Conservation (phyloP, 2,888 invertebrate genomes). For the Uloborus plumipes region DNA sequence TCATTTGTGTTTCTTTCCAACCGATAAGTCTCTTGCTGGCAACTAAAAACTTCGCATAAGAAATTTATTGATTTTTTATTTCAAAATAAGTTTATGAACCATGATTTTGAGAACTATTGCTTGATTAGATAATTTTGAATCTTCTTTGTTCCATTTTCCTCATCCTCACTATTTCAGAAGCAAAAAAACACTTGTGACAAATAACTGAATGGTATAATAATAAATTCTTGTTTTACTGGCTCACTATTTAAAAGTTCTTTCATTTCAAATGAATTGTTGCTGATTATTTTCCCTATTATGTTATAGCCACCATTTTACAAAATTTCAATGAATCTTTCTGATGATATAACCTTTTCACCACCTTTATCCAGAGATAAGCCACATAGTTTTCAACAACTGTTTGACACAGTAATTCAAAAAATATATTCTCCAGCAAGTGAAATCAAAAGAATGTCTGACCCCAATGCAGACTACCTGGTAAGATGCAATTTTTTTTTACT, state of each 20-base stretch:
- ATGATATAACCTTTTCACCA: conserved; percentile 33
- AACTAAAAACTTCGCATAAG: too few relatives aligned
- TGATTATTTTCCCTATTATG: not conserved
- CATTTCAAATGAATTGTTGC: not conserved
- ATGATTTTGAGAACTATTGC: too few relatives aligned
- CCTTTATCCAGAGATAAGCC: conserved; percentile 14
- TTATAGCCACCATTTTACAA: conserved; percentile 44
- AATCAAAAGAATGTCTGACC: conserved; percentile 10
- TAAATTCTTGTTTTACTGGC: not conserved
- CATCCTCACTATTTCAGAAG: too few relatives aligned
- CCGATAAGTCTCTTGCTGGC: too few relatives aligned
- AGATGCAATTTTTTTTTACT: conserved; percentile 12
- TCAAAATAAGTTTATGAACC: too few relatives aligned
- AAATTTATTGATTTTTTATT: too few relatives aligned
- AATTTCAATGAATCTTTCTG: conserved; percentile 26
- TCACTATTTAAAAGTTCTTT: not conserved
- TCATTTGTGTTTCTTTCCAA: too few relatives aligned
- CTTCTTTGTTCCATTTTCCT: too few relatives aligned
- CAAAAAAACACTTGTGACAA: too few relatives aligned
- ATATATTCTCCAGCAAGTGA: conserved; percentile 26
- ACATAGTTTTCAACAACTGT: conserved; percentile 19
- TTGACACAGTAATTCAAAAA: conserved; percentile 28
- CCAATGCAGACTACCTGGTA: conserved; percentile 24
- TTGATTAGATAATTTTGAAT: too few relatives aligned
- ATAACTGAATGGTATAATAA: too few relatives aligned